phyloP scores from a whole-genome alignment of 1,140 invertebrate species.

The Prorops nasuta region DNA sequence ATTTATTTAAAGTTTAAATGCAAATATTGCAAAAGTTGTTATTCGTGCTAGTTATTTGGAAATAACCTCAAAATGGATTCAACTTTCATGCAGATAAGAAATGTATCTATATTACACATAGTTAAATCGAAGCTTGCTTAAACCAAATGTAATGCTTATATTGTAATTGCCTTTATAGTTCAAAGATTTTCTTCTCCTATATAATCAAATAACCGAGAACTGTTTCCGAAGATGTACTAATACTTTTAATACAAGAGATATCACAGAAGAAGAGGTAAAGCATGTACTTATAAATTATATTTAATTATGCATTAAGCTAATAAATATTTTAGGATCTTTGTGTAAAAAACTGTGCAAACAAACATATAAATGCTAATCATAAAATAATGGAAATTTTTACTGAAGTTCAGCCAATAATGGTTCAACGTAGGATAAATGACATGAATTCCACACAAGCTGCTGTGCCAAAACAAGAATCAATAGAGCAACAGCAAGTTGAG shows the following conservation, averaged over 20 bases:
- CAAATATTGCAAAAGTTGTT: no score
- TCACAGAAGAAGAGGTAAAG: slow-evolving; percentile 50
- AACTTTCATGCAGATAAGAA: slow-evolving; percentile 25
- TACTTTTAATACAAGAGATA: slow-evolving; percentile 46
- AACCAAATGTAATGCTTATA: slow-evolving; percentile 17
- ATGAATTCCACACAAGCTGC: slow-evolving; percentile 31
- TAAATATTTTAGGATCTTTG: slow-evolving; percentile 46
- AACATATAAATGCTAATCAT: slow-evolving; percentile 60
- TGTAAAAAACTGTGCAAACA: slow-evolving; percentile 53
- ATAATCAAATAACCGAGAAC: slow-evolving; percentile 58
- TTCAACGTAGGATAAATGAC: slow-evolving; percentile 53
- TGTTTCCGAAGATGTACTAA: slow-evolving; percentile 57
- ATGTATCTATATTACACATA: slow-evolving; percentile 16
- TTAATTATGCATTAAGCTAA: not conserved
- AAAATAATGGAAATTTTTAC: slow-evolving; percentile 60
- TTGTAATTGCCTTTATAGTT: slow-evolving; percentile 43
- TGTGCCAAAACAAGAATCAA: slow-evolving; percentile 11
- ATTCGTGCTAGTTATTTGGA: no score
- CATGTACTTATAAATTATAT: not conserved
- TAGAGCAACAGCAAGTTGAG: not conserved
- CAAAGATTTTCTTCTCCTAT: slow-evolving; percentile 57
- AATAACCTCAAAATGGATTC: no score
- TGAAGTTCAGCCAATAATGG: slow-evolving; percentile 57
- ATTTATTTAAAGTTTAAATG: no score
- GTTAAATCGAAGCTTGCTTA: not conserved